Evolutionary conservation across 2,797 vertebrate genomes (phyloP).

Genomic region (Remorina albescens): DNA sequence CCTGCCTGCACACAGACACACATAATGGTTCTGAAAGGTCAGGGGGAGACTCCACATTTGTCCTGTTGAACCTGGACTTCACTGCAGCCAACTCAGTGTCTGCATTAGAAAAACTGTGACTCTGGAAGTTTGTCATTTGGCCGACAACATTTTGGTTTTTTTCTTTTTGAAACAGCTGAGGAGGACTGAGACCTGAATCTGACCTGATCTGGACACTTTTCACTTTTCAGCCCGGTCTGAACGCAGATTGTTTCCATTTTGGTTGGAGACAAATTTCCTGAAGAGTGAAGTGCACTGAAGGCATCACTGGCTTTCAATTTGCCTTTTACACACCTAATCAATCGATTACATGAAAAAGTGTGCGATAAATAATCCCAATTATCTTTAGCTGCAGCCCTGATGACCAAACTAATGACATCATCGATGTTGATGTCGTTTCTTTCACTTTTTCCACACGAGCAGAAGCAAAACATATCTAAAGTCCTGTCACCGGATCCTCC

Average conservation of each 20-base stretch:
- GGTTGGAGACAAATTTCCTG: too few species aligned
- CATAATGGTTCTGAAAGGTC: constrained; percentile 47
- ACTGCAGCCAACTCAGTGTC: neutral
- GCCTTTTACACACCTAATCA: neutral
- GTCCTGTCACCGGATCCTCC: constrained; percentile 31
- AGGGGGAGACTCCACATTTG: constrained; percentile 12
- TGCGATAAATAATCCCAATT: neutral
- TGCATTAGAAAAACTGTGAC: too few species aligned
- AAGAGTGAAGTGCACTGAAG: too few species aligned
- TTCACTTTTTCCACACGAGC: neutral
- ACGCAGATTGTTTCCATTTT: too few species aligned
- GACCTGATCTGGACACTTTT: too few species aligned
- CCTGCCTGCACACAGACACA: constrained; percentile 2
- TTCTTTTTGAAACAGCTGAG: too few species aligned
- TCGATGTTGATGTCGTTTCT: neutral
- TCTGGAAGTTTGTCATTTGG: too few species aligned
- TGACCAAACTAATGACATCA: constrained; percentile 11
- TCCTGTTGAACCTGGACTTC: neutral
- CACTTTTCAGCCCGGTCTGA: too few species aligned
- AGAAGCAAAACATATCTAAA: constrained; percentile 48
- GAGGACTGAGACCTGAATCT: too few species aligned
- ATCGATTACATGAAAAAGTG: neutral
- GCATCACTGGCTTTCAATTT: too few species aligned
- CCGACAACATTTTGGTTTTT: too few species aligned
- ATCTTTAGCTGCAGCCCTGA: neutral